Percentiles rank a stretch among this genome's conserved stretches.
Conservation (phyloP, 2,797 vertebrate genomes). For the Fringilla coelebs region DNA sequence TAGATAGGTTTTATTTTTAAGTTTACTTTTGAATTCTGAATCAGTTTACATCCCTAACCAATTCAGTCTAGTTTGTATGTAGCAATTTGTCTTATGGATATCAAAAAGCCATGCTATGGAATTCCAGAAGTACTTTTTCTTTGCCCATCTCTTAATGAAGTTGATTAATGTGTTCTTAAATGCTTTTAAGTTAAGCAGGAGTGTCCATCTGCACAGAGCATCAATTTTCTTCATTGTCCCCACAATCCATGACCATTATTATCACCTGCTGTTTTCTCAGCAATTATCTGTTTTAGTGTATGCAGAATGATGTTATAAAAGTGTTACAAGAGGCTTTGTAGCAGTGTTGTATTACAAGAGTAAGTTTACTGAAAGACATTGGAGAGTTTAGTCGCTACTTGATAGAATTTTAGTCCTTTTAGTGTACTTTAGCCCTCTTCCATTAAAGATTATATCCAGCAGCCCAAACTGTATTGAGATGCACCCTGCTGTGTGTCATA, state of each 20-base stretch:
- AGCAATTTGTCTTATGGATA: neutral
- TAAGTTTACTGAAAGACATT: neutral
- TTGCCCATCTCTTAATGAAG: neutral
- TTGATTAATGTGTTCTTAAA: neutral
- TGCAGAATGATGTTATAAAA: fast-evolving
- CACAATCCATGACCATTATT: neutral
- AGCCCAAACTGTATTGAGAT: neutral
- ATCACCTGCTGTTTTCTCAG: neutral
- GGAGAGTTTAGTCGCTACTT: neutral
- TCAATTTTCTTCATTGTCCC: neutral
- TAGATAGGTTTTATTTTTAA: neutral
- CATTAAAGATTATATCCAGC: neutral
- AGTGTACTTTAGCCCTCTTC: neutral
- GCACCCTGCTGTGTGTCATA: neutral
- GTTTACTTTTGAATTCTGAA: neutral
- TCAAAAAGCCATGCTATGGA: neutral
- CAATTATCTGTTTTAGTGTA: neutral
- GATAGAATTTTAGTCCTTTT: neutral
- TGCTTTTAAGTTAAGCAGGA: neutral
- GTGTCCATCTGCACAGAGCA: neutral
- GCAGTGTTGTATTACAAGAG: neutral
- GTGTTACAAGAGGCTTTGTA: neutral
- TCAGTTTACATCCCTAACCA: neutral
- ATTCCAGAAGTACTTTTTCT: neutral
- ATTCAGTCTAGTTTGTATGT: neutral